phyloP scores from a whole-genome alignment of 2,113 vertebrate genomes.

The Corythaixoides concolor region DNA sequence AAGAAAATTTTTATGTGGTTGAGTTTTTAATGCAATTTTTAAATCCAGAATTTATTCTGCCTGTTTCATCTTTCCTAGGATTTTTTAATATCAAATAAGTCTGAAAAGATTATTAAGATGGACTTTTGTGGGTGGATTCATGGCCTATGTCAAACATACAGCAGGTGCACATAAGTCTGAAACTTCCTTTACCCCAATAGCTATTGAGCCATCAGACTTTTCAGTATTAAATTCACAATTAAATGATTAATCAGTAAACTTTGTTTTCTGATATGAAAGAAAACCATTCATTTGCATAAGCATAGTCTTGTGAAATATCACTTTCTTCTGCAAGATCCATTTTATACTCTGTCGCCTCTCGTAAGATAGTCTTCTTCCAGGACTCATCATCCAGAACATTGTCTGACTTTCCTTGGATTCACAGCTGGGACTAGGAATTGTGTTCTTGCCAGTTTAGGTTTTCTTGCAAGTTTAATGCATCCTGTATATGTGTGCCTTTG shows the following conservation, averaged over 20 bases:
- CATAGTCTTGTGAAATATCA: neutral
- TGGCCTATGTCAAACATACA: neutral
- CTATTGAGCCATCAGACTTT: neutral
- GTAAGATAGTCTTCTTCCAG: neutral
- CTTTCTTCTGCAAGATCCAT: neutral
- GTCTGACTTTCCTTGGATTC: neutral
- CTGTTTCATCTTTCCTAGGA: neutral
- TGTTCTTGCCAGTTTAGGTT: neutral
- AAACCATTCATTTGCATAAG: neutral
- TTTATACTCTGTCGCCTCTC: neutral
- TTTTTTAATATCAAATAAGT: constrained; percentile 15
- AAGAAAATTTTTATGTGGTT: constrained; percentile 9
- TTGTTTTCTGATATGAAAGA: neutral
- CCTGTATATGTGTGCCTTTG: neutral
- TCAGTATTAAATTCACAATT: neutral
- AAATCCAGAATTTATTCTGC: constrained; percentile 40
- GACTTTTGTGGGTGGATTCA: neutral
- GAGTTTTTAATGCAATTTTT: constrained; percentile 19
- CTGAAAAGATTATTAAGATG: neutral
- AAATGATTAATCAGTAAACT: neutral
- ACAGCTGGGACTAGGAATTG: neutral
- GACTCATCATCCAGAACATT: neutral
- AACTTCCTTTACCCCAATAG: neutral
- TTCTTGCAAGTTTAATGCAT: neutral
- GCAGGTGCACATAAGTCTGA: neutral